Conservation (phyloP, 2,797 vertebrate genomes). For the Phoeniculus purpureus region DNA sequence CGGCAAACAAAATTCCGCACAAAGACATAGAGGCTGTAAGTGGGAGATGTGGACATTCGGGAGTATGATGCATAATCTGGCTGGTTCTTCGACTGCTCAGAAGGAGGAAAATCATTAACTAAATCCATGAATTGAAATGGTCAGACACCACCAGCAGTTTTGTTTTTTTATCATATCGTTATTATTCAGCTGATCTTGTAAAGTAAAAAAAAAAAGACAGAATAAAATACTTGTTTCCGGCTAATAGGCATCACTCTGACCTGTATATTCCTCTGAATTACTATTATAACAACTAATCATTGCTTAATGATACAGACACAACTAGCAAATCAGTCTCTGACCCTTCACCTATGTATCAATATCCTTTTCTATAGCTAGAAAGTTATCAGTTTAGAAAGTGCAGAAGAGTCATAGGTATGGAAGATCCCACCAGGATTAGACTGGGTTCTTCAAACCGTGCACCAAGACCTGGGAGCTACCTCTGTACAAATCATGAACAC, state of each 20-base stretch:
- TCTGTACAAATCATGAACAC: not conserved
- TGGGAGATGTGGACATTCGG: conserved; percentile 92
- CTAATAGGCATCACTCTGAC: not conserved
- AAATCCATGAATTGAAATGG: not conserved
- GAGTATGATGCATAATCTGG: conserved; percentile 88
- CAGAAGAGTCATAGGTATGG: not conserved
- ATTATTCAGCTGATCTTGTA: not conserved
- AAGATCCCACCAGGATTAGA: not conserved
- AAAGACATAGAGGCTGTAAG: conserved; percentile 97
- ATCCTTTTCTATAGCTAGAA: not conserved
- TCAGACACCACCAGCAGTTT: not conserved
- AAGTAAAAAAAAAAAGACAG: not conserved
- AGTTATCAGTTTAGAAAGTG: not conserved
- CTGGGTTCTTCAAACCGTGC: not conserved
- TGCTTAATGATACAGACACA: not conserved
- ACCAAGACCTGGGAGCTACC: not conserved
- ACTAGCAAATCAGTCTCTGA: not conserved
- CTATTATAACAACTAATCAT: too few species aligned
- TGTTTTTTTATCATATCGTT: not conserved
- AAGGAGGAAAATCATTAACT: not conserved
- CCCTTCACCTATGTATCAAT: not conserved
- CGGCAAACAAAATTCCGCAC: conserved; percentile 97
- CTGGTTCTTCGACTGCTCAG: conserved; percentile 87
- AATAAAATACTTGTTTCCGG: not conserved
- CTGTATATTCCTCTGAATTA: not conserved